phyloP scores from a whole-genome alignment of 2,797 vertebrate species.

The Sternarchorhynchus goeldii region DNA sequence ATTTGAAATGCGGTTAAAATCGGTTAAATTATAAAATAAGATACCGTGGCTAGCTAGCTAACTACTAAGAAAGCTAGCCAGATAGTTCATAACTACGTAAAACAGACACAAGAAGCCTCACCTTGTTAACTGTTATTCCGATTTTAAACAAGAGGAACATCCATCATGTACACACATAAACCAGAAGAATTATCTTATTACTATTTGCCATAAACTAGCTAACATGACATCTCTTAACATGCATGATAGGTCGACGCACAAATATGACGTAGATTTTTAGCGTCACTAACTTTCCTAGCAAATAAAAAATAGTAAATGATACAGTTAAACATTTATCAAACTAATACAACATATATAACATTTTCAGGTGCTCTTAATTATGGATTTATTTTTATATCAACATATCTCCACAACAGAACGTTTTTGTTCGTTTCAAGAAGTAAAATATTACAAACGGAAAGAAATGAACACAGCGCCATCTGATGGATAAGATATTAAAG shows the following conservation, averaged over 20 bases:
- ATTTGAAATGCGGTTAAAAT: too few species aligned
- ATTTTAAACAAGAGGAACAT: background rate
- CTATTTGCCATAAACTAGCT: background rate
- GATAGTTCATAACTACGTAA: background rate
- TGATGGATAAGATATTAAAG: background rate
- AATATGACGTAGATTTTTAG: slow-evolving; percentile 47
- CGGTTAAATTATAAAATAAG: too few species aligned
- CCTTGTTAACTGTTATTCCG: slow-evolving; percentile 11
- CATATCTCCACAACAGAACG: too few species aligned
- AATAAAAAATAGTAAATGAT: background rate
- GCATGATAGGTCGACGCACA: slow-evolving; percentile 13
- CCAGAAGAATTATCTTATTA: background rate
- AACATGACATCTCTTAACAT: slow-evolving; percentile 29
- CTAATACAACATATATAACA: too few species aligned
- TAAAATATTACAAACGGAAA: background rate
- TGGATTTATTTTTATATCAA: background rate
- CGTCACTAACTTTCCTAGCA: background rate
- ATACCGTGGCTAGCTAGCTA: too few species aligned
- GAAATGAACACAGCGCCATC: slow-evolving; percentile 1
- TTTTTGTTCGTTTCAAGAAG: too few species aligned
- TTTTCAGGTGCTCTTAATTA: too few species aligned
- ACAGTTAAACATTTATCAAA: too few species aligned
- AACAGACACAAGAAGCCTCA: background rate
- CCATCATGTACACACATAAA: background rate
- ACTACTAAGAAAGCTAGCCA: too few species aligned